Evolutionary conservation across 1,140 invertebrate species (phyloP).

Genomic region (Bombus pyrosoma): DNA sequence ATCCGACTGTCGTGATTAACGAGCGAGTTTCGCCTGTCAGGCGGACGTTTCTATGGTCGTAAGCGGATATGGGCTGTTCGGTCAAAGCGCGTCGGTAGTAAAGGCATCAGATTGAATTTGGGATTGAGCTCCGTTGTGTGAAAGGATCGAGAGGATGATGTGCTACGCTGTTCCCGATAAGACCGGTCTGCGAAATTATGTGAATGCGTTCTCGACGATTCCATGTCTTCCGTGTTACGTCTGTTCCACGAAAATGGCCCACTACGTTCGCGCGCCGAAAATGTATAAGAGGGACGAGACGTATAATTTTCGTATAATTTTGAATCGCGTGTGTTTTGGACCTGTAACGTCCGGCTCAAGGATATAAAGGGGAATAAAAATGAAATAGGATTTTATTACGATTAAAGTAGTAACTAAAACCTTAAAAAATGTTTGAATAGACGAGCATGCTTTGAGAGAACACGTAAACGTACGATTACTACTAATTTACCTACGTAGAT

Average conservation of each 20-base stretch:
- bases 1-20: conserved; percentile 47
- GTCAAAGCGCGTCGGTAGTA: neutral
- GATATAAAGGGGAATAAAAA: neutral
- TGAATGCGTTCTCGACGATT: neutral
- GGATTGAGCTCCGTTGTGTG: conserved; percentile 21
- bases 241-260: neutral
- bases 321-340: too few relatives aligned
- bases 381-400: neutral
- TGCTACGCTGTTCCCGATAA: conserved; percentile 20
- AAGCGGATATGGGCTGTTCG: conserved; percentile 41
- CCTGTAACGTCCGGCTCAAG: neutral
- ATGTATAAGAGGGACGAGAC: neutral
- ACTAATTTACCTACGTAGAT: too few relatives aligned
- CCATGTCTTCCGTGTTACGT: conserved; percentile 6
- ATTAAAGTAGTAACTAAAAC: neutral
- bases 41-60: conserved; percentile 42
- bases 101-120: conserved; percentile 48
- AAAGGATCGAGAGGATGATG: conserved; percentile 47
- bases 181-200: conserved; percentile 47
- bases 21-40: conserved; percentile 29
- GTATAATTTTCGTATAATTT: neutral
- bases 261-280: neutral
- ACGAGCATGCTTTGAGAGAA: neutral
- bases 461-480: too few relatives aligned
- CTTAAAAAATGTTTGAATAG: neutral